Percentiles rank a stretch among this genome's conserved stretches.
Evolutionary conservation across 1,140 invertebrate species (phyloP).

Genomic region (Episyrphus balteatus): DNA sequence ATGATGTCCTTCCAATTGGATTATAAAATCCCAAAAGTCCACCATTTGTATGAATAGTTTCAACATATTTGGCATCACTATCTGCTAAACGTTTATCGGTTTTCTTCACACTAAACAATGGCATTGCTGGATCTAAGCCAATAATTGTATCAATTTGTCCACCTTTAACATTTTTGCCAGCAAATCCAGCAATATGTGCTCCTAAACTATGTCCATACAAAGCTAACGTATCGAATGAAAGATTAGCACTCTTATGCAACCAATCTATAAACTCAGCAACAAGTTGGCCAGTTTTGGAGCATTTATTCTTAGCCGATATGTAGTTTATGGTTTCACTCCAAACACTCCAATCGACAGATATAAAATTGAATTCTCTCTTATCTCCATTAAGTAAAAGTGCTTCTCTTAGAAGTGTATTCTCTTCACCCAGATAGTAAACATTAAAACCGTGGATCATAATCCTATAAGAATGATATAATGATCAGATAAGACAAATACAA

Average conservation of each 20-base stretch:
- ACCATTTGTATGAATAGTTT: slow-evolving; percentile 42
- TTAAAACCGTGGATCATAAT: slow-evolving; percentile 3
- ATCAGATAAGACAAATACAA: background rate
- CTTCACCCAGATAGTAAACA: background rate
- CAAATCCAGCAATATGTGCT: slow-evolving; percentile 35
- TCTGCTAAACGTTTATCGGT: slow-evolving; percentile 28
- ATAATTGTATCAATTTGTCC: slow-evolving; percentile 12
- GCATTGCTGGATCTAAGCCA: slow-evolving; percentile 33
- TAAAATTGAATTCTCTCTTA: slow-evolving; percentile 35
- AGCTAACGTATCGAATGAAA: slow-evolving; percentile 11
- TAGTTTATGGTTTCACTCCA: slow-evolving; percentile 38
- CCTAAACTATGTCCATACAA: slow-evolving; percentile 25
- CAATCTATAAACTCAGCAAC: slow-evolving; percentile 18
- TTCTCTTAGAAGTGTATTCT: background rate
- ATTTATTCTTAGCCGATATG: slow-evolving; percentile 22
- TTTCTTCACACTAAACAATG: slow-evolving; percentile 11
- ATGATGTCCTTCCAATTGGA: slow-evolving; percentile 40
- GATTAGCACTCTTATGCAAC: slow-evolving; percentile 10
- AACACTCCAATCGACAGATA: slow-evolving; percentile 50
- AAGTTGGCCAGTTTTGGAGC: slow-evolving; percentile 9
- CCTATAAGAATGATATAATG: background rate
- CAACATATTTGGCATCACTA: slow-evolving; percentile 7
- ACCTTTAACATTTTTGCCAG: slow-evolving; percentile 18
- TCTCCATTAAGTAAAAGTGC: slow-evolving; percentile 36
- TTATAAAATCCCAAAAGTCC: slow-evolving; percentile 32